Evolutionary conservation across 2,797 vertebrate genomes (phyloP), one percentile per base, ranked within the genome.

Genomic region (Coregonus ussuriensis): DNA sequence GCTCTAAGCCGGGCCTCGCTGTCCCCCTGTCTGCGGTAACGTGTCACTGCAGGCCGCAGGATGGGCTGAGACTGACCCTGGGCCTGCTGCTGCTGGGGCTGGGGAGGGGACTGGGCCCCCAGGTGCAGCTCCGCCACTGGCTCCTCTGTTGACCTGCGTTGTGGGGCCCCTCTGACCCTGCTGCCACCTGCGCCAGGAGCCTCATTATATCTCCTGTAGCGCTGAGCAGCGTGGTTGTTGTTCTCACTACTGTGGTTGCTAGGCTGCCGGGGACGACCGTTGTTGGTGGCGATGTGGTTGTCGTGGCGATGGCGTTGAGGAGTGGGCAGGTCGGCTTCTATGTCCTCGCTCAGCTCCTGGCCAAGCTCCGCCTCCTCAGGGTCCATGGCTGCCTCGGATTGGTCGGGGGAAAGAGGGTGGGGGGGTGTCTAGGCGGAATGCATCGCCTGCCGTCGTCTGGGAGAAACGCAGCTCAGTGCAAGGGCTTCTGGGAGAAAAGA

Each of bases 281-380:
- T 74, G 33, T 90, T 81, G n/a, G 62, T 66, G 21, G 72, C 85
- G 73, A 86, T 89, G 79, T 87, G 89, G 78, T 82, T 86, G 35
- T 88, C 90, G 18, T 79, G 85, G 53, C 90, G 88, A 69, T 83
- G 83, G 76, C 84, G 81, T 31, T 81, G 68, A 1, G 79, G 78
- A 18, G 77, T 77, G 0, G 83, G 79, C 81, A 95, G 88, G 88
- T 97, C 95, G n/a, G 95, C 95, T 87, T 96, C 96, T 79, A 93
- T 93, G 2, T 93, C 96, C 85, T 98, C 96, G 52, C 92, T 96
- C 63, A 93, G 91, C 79, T 95, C 95, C 74, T 96, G 95, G 37
- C 83, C 90, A 75, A 91, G 91, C 79, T 96, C 94, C 67, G 89
- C 91, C 86, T 96, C 95, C 86, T 94, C 93, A 82, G 94, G 94